These are phyloP conservation scores for Pampus argenteus DNA, from an alignment of 2,797 vertebrate genomes.

Conservation along the genomic window DNA sequence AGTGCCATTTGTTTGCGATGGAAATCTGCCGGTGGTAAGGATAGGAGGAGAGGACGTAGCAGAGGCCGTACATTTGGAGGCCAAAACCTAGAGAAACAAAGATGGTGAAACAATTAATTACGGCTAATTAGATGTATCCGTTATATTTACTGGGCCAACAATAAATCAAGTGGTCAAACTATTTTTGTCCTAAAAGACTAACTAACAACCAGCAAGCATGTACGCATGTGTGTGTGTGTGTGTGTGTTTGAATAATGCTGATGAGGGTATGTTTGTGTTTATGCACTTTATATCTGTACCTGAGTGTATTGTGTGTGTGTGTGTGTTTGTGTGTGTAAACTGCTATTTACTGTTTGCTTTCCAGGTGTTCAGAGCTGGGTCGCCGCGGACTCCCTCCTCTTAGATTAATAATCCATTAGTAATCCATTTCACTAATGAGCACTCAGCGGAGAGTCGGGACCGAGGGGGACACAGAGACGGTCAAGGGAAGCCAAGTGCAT, in stretches of 20 bases:
- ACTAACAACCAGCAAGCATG: constrained; percentile 61
- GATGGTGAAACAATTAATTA: constrained; percentile 81
- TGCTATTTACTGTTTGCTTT: constrained; percentile 76
- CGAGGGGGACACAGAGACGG: constrained; percentile 81
- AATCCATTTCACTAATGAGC: constrained; percentile 91
- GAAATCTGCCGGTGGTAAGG: constrained; percentile 56
- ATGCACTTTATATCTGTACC: constrained; percentile 19
- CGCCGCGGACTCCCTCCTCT: constrained; percentile 76
- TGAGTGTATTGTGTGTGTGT: constrained; percentile 2
- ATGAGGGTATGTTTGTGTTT: constrained; percentile 54
- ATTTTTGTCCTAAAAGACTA: constrained; percentile 77
- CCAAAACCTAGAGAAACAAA: constrained; percentile 73
- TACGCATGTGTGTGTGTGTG: not conserved
- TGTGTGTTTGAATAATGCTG: constrained; percentile 52
- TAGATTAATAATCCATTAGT: constrained; percentile 87
- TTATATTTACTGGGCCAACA: constrained; percentile 78
- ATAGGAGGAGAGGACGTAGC: constrained; percentile 61
- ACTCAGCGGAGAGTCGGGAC: constrained; percentile 86
- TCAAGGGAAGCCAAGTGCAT: constrained; percentile 92
- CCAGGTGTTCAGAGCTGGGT: constrained; percentile 79
- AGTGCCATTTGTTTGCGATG: constrained; percentile 69
- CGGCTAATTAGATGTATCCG: constrained; percentile 83
- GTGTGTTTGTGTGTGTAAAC: constrained; percentile 56
- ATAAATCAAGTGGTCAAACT: constrained; percentile 77
- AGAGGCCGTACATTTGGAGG: constrained; percentile 68